Base-by-base conservation (phyloP, 2,888 invertebrate genomes). In the Limenitis camilla region DNA sequence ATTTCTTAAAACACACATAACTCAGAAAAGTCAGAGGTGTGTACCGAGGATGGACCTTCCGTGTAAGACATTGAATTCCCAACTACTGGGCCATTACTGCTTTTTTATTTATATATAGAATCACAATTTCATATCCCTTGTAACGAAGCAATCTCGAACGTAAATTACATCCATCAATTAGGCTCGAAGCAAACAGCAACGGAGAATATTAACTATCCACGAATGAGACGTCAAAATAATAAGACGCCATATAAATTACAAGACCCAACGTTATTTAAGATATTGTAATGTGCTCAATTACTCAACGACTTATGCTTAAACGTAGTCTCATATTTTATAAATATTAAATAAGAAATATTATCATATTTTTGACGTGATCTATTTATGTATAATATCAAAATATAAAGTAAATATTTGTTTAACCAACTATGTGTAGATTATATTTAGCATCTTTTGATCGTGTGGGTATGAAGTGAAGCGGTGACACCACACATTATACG, bases 211-310 rank as follows among this genome's bases (percentile, higher is more conserved):
- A 69, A 66, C 68, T 62, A 66, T 65, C 61, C 67, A 62, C 64
- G 68, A 76, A 76, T 75, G 74, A 76, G 68, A 77, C 73, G 78
- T 79, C 79, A 76, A 68, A 81, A 78, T 81, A 78, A 79, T 80
- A 81, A 82, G 78, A 79, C 73, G 66, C 58, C 61, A 62, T 72
- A 79, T 82, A 74, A 78, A 82, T 82, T 72, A 54, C 60, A 50
- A 57, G 66, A 72, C 66, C 67, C 69, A 66, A 69, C 69, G 61
- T 70, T 74, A 76, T 76, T 78, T 75, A 54, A 54, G 52, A 64
- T 56, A 69, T 71, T 75, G 69, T 81, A 81, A 83, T 81, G 76
- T 74, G 63, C 57, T 68, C 78, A 74, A 82, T 81, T 75, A 79
- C 66, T 81, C 73, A 74, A 62, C 71, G 72, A 71, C 68, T 73